A percentile compares a stretch with the other conserved stretches of the same genome.
phyloP scores from a whole-genome alignment of 2,113 vertebrate genomes.

The Calidris pugnax region DNA sequence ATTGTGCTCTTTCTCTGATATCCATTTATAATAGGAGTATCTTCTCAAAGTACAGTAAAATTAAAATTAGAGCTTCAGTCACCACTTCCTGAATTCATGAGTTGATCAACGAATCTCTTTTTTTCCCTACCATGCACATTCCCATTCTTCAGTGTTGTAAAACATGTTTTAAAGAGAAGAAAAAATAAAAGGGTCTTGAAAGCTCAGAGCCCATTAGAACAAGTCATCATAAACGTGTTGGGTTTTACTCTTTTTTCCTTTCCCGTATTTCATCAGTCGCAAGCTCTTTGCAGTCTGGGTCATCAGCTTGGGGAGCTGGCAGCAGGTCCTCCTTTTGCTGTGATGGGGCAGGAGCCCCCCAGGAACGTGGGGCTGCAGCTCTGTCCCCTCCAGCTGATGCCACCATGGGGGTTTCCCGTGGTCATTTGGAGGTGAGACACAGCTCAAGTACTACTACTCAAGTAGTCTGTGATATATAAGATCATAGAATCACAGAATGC shows the following conservation, averaged over 20 bases:
- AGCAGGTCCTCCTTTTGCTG: neutral
- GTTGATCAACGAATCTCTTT: neutral
- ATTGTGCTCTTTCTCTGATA: neutral
- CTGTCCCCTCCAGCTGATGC: neutral
- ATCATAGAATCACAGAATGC: too few species aligned
- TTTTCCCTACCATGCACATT: neutral
- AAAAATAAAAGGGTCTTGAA: neutral
- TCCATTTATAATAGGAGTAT: neutral
- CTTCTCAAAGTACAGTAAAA: neutral
- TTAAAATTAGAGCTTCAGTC: neutral
- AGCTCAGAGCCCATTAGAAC: neutral
- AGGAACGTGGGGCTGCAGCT: neutral
- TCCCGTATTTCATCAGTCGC: neutral
- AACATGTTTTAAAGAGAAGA: neutral
- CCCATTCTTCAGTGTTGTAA: neutral
- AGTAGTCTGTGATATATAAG: neutral
- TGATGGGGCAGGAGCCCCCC: neutral
- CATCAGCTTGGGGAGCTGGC: rapidly evolving
- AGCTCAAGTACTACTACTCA: neutral
- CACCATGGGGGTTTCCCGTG: neutral
- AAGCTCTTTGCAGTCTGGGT: neutral
- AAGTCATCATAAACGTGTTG: neutral
- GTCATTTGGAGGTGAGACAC: neutral
- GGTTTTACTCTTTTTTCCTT: neutral
- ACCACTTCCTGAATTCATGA: neutral